phyloP scores from a whole-genome alignment of 2,797 vertebrate species.

The Salmo trutta region DNA sequence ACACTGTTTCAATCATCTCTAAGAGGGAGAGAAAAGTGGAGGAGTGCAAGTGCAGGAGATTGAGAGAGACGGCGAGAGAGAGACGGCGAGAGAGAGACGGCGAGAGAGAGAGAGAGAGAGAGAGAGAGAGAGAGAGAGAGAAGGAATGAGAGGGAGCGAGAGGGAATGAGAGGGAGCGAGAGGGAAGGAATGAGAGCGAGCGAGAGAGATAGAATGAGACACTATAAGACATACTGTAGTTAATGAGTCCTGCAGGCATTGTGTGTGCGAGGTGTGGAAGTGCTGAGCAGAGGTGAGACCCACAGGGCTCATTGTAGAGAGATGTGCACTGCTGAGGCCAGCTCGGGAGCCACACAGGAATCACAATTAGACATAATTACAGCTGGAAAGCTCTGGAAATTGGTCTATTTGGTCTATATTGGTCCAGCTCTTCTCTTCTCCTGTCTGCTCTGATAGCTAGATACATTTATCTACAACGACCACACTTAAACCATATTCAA shows the following conservation, averaged over 20 bases:
- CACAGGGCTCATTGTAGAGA: conserved; percentile 67
- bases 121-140: too few species aligned
- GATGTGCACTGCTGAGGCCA: conserved; percentile 53
- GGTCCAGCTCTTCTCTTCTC: conserved; percentile 55
- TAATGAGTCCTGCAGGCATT: conserved; percentile 72
- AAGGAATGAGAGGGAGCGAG: too few species aligned
- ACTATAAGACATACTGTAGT: too few species aligned
- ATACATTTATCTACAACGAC: conserved; percentile 52
- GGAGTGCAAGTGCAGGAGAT: too few species aligned
- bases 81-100: too few species aligned
- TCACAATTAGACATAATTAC: conserved; percentile 76
- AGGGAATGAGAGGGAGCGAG: too few species aligned
- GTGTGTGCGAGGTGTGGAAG: conserved; percentile 68
- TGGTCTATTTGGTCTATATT: conserved; percentile 68
- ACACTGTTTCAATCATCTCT: background rate
- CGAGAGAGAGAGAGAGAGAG: too few species aligned
- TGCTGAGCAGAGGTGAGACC: conserved; percentile 75
- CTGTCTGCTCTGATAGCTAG: conserved; percentile 58
- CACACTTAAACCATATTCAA: conserved; percentile 11
- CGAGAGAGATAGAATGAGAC: too few species aligned
- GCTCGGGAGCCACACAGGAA: conserved; percentile 58
- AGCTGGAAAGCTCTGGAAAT: conserved; percentile 63
- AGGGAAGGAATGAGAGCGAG: too few species aligned
- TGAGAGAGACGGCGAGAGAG: too few species aligned
- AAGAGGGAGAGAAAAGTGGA: background rate